Conservation (phyloP, 2,797 vertebrate genomes). For the Vespertilio murinus region DNA sequence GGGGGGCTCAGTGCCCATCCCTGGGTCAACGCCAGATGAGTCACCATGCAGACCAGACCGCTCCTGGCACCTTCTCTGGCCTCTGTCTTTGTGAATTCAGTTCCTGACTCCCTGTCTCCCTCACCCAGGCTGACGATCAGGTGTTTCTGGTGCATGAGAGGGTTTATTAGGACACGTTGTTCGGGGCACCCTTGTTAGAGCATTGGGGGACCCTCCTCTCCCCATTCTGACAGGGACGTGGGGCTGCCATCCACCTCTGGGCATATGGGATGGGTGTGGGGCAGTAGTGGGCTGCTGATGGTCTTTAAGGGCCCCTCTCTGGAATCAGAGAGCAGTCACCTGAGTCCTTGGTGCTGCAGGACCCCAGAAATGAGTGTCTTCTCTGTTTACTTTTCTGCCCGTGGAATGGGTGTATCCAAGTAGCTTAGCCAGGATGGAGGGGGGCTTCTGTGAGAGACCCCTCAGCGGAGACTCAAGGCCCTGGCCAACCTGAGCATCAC, state of each 20-base stretch:
- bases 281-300: not conserved
- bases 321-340: not conserved
- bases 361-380: not conserved
- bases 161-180: not conserved
- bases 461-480: not conserved
- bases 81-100: not conserved
- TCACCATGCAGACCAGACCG: not conserved
- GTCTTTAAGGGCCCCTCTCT: not conserved
- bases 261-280: not conserved
- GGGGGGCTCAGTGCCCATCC: not conserved
- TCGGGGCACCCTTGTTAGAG: not conserved
- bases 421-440: not conserved
- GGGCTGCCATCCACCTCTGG: not conserved
- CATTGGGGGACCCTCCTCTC: not conserved
- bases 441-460: not conserved
- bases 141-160: not conserved
- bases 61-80: not conserved
- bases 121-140: not conserved
- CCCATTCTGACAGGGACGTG: not conserved
- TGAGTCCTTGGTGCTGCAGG: not conserved
- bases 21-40: not conserved
- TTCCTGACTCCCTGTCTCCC: not conserved
- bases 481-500: not conserved
- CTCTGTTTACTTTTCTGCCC: not conserved
- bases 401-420: not conserved